Evolutionary conservation across 2,113 vertebrate genomes (phyloP).

Genomic region (Aegotheles bennettii): DNA sequence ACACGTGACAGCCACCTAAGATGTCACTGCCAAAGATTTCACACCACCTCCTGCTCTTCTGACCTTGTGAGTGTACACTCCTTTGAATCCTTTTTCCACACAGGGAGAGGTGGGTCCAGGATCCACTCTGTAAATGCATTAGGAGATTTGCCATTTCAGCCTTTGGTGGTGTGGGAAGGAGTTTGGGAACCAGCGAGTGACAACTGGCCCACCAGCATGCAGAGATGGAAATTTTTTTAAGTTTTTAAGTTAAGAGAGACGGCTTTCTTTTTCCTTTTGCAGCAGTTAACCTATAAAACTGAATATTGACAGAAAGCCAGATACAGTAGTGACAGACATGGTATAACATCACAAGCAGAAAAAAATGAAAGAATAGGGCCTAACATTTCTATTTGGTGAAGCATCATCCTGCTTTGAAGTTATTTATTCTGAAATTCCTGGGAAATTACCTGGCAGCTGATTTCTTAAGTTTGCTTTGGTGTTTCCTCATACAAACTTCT

Average conservation of each 20-base stretch:
- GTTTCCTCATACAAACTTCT: background rate
- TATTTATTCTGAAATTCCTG: background rate
- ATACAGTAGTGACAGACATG: background rate
- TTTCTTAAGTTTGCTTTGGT: background rate
- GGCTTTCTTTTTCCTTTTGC: background rate
- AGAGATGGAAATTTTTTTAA: background rate
- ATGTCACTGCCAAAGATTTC: background rate
- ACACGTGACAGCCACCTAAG: background rate
- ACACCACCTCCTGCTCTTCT: background rate
- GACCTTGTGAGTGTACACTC: rapidly evolving
- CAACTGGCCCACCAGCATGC: background rate
- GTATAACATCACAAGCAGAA: background rate
- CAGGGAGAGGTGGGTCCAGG: rapidly evolving
- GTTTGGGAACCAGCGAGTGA: background rate
- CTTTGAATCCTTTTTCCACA: background rate
- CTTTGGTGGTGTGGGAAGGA: background rate
- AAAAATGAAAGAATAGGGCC: background rate
- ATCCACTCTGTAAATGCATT: background rate
- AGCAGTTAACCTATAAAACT: background rate
- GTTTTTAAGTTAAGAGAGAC: background rate
- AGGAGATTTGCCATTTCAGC: background rate
- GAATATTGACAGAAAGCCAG: background rate
- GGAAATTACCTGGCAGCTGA: background rate
- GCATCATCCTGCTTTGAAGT: background rate
- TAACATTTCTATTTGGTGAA: background rate